A percentile compares a stretch with the other conserved stretches of the same genome.
Evolutionary conservation across 2,797 vertebrate species (phyloP).

Genomic region (Notolepis coatsorum): DNA sequence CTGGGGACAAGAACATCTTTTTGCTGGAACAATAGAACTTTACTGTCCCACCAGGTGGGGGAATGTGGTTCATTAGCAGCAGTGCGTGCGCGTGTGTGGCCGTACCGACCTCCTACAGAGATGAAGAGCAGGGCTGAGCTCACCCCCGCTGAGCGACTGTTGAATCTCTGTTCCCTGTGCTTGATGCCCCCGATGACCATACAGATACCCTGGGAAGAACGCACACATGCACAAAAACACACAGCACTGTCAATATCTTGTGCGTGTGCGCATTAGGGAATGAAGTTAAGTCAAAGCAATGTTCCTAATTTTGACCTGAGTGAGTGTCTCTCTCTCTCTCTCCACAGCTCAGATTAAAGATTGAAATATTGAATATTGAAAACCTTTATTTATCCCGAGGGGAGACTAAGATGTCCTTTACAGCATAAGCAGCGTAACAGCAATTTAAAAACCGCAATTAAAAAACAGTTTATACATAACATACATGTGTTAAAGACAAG

Average conservation of each 20-base stretch:
- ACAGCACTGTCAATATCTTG: not conserved
- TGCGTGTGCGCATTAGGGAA: not conserved
- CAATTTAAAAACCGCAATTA: no score
- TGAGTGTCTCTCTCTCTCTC: no score
- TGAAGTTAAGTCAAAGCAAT: no score
- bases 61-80: not conserved
- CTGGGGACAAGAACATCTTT: conserved; percentile 70
- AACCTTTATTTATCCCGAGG: no score
- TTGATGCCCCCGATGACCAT: conserved; percentile 92
- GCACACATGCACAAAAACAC: not conserved
- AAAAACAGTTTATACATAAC: no score
- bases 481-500: no score
- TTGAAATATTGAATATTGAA: no score
- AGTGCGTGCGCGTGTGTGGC: not conserved
- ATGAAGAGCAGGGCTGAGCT: conserved; percentile 91
- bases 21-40: not conserved
- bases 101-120: conserved; percentile 89
- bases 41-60: rapidly evolving
- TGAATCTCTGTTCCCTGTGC: conserved; percentile 90
- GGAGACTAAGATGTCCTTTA: no score
- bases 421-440: no score
- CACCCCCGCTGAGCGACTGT: conserved; percentile 90
- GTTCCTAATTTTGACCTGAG: no score
- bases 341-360: no score
- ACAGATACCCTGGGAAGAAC: conserved; percentile 83